Percentiles rank a stretch among this genome's conserved stretches.
These are phyloP conservation scores for Drosophila paucipuncta DNA, from an alignment of 2,888 invertebrate genomes.

Conservation along the genomic window DNA sequence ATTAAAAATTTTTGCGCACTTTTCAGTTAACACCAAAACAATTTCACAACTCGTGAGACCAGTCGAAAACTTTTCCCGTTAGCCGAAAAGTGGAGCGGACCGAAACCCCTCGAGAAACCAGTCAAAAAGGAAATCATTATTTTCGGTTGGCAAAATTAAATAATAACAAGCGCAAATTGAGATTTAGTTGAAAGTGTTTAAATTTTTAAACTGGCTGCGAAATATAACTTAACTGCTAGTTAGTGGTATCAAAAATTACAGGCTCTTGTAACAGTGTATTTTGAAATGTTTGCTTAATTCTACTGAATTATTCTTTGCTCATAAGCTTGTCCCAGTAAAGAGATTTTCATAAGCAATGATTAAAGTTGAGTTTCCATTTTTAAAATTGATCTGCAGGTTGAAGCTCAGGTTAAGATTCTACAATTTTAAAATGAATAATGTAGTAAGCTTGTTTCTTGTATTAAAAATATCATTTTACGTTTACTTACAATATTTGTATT, in stretches of 20 bases:
- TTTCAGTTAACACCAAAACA: slow-evolving; percentile 39
- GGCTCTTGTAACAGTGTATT: neutral
- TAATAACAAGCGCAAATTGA: slow-evolving; percentile 72
- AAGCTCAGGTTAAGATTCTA: neutral
- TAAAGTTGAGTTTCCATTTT: neutral
- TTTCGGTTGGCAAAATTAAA: slow-evolving; percentile 61
- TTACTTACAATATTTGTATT: neutral
- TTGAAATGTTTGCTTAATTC: neutral
- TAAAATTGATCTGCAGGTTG: neutral
- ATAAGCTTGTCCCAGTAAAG: neutral
- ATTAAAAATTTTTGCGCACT: slow-evolving; percentile 50
- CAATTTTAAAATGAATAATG: neutral
- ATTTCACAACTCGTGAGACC: slow-evolving; percentile 40
- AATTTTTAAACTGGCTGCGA: slow-evolving; percentile 27
- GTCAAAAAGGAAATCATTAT: slow-evolving; percentile 31
- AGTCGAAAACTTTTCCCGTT: slow-evolving; percentile 70
- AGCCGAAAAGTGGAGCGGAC: slow-evolving; percentile 32
- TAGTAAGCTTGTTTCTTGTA: neutral
- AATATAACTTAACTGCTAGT: neutral
- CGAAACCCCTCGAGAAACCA: slow-evolving; percentile 20
- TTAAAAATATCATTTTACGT: neutral
- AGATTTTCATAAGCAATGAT: neutral
- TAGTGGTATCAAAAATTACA: neutral
- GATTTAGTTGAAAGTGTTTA: slow-evolving; percentile 58
- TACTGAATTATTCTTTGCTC: neutral